Base-by-base conservation (phyloP, 2,888 invertebrate species). In the Drosophila sordidula region DNA sequence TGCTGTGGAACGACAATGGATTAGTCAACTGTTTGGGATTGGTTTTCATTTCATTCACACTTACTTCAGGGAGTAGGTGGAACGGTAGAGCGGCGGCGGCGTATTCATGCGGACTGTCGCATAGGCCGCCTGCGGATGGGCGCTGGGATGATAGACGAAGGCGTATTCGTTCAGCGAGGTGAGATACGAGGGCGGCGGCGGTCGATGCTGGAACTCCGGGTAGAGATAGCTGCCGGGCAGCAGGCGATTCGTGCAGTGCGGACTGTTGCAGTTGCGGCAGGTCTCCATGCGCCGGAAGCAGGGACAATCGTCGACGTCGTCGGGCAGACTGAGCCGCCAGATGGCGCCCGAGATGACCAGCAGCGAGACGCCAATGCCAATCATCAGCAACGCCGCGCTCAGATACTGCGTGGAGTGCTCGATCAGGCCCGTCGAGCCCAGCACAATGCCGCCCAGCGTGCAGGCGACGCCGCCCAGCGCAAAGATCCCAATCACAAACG, bases 91-190 rank as follows among this genome's bases (percentile, higher is more conserved):
- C 45, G 98, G 98, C 38, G 98, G 98, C 54, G 98, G 98, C 41
- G 98, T 97, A 66, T 90, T 91, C 61, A 90, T 72, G 47, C 89
- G 73, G 4, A 91, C 62, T 1, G 84, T 71, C 45, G 85, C 74
- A 54, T 84, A 90, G 8, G 87, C 90, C 90, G 94, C 92, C 92
- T 75, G 79, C 2, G 86, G 67, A 68, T 76, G 74, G 2, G 85
- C 68, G 22, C 83, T 80, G 0, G 87, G 90, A 90, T 97, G 94
- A 85, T 97, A 94, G 90, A 97, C 94, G 88, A 98, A 94, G 89
- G 98, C 95, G 93, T 98, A 98, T 91, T 98, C 98, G 92, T 98
- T 98, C 96, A 98, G 97, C 70, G 98, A 97, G 4, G 98, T 98
- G 93, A 98, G 96, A 92, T 98, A 98, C 71, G 98, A 97, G 26